Evolutionary conservation across 2,113 vertebrate species (phyloP).

Genomic region (Aphyosemion australe): DNA sequence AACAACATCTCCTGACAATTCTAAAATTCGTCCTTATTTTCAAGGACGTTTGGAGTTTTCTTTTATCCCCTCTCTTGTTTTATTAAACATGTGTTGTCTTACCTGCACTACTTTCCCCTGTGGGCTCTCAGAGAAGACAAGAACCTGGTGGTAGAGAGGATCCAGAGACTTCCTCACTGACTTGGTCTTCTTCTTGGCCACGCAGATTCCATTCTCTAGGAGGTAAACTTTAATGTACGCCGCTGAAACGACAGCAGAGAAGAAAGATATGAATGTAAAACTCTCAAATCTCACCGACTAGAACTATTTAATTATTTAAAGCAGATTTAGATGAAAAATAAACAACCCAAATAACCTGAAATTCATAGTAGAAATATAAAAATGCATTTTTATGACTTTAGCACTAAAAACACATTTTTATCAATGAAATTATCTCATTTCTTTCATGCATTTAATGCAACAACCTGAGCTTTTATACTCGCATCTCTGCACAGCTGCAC

Average conservation of each 20-base stretch:
- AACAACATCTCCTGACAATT: background rate
- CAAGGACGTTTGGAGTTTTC: no score
- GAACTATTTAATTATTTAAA: background rate
- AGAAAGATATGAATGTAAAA: background rate
- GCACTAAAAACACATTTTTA: no score
- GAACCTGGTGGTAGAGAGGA: slow-evolving; percentile 97
- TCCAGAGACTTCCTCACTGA: slow-evolving; percentile 94
- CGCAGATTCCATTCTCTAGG: slow-evolving; percentile 91
- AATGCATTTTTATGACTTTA: no score
- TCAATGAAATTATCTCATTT: no score
- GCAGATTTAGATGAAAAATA: background rate
- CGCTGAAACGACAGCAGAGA: slow-evolving; percentile 79
- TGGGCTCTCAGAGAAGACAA: slow-evolving; percentile 93
- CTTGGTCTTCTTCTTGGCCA: slow-evolving; percentile 99
- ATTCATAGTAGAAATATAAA: no score
- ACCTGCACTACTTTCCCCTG: slow-evolving; percentile 99
- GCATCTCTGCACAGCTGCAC: no score
- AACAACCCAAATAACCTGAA: no score
- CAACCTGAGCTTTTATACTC: no score
- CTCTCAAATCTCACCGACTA: no score
- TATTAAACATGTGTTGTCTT: slow-evolving; percentile 21
- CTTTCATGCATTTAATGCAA: no score
- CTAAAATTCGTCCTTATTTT: no score
- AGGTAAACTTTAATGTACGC: slow-evolving; percentile 99
- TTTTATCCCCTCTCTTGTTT: background rate